Percentiles rank a stretch among this genome's conserved stretches.
Conservation (phyloP, 2,113 vertebrate species). For the Platichthys stellatus region DNA sequence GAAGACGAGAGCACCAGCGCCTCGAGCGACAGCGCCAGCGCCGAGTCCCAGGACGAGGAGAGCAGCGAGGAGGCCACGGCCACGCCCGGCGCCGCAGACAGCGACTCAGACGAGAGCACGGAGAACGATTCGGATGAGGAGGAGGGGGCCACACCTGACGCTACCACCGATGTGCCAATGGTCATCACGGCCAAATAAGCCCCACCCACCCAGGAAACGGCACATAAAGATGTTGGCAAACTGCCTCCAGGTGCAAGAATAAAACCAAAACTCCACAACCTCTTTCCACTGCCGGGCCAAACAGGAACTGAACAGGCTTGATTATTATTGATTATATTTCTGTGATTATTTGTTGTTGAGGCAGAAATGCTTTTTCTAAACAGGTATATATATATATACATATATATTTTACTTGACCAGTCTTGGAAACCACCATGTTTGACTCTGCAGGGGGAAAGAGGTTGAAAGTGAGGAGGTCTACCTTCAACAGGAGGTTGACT, state of each 20-base stretch:
- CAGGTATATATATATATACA: neutral
- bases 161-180: slow-evolving; percentile 59
- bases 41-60: slow-evolving; percentile 69
- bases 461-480: slow-evolving; percentile 32
- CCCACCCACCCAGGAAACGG: slow-evolving; percentile 7
- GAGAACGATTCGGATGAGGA: slow-evolving; percentile 71
- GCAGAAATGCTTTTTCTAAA: slow-evolving; percentile 1
- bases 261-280: neutral
- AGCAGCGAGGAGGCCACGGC: slow-evolving; percentile 81
- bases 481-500: slow-evolving; percentile 45
- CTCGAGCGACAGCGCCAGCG: slow-evolving; percentile 63
- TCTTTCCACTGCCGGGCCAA: slow-evolving; percentile 44
- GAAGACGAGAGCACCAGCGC: slow-evolving; percentile 62
- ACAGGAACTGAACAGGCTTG: slow-evolving; percentile 34
- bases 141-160: slow-evolving; percentile 2
- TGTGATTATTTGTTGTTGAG: slow-evolving; percentile 42
- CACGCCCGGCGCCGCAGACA: slow-evolving; percentile 71
- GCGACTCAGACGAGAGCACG: slow-evolving; percentile 69
- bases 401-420: slow-evolving; percentile 40
- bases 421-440: slow-evolving; percentile 27
- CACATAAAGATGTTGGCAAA: slow-evolving; percentile 20
- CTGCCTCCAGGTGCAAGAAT: slow-evolving; percentile 49
- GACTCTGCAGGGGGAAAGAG: slow-evolving; percentile 7
- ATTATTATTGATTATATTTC: slow-evolving; percentile 48
- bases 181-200: slow-evolving; percentile 78